Evolutionary conservation across 2,888 invertebrate genomes (phyloP).

Genomic region (Tetramorium bicarinatum): DNA sequence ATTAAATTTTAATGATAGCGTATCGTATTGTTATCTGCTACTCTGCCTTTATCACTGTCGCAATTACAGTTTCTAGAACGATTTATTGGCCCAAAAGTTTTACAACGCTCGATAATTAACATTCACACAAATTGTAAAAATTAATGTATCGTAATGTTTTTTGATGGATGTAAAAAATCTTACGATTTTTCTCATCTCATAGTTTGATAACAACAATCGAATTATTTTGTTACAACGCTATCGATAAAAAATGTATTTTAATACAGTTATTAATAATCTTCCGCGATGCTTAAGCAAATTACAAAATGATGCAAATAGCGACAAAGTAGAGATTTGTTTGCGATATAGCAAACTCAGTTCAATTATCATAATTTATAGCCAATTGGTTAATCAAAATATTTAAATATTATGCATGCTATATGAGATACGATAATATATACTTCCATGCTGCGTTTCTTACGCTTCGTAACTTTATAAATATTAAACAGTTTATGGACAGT

Average conservation of each 20-base stretch:
- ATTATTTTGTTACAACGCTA: not conserved
- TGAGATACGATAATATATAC: conserved; percentile 73
- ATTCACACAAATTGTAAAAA: not conserved
- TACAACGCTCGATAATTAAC: not conserved
- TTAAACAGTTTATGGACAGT: conserved; percentile 81
- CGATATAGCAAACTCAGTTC: conserved; percentile 59
- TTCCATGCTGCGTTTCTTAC: conserved; percentile 63
- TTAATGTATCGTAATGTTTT: not conserved
- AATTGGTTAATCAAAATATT: conserved; percentile 85
- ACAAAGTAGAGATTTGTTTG: conserved; percentile 33
- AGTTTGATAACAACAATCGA: not conserved
- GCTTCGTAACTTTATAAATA: conserved; percentile 84
- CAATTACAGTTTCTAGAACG: not conserved
- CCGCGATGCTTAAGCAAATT: not conserved
- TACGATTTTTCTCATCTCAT: not conserved
- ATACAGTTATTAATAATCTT: not conserved
- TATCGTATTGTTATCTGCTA: not conserved
- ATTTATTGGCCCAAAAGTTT: conserved; percentile 13
- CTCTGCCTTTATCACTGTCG: not conserved
- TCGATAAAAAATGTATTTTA: conserved; percentile 22
- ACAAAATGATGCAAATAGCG: conserved; percentile 54
- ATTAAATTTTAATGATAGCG: conserved; percentile 37
- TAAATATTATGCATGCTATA: conserved; percentile 80
- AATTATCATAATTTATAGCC: conserved; percentile 85
- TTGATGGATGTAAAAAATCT: not conserved